Evolutionary conservation across 2,888 invertebrate genomes (phyloP), one percentile per base, ranked within the genome.

Genomic region (Ariolimax columbianus): DNA sequence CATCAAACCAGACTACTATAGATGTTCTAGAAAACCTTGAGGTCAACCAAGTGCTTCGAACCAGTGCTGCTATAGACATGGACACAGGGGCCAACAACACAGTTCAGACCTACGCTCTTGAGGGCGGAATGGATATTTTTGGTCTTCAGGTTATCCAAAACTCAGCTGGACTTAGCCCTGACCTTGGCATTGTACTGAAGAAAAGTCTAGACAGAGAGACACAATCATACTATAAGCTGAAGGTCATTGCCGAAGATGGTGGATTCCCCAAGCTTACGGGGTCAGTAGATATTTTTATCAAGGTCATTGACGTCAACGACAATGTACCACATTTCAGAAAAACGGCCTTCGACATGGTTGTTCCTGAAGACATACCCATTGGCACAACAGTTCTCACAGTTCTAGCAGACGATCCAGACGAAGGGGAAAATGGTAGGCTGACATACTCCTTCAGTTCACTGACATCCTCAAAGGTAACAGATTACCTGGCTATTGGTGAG

Each of bases 371-470:
- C 82, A 82, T 80, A 2, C 89, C 89, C 26, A 82, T 89, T 40
- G 88, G 89, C 23, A 88, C 90, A 3, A 88, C 89, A 14, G 87
- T 92, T 9, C 78, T 91, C 7, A 87, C 88, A 75, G 96, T 98
- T 0, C 95, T 96, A 19, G 98, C 98, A 0, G 96, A 95, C 3
- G 98, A 99, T 93, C 95, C 96, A 59, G 98, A 99, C 92, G 96
- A 96, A 89, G 98, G 97, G 4, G 95, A 95, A 9, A 98, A 98
- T 92, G 96, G 94, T 4, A 93, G 94, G 81, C 92, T 95, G 11
- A 90, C 92, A 26, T 95, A 95, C 90, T 93, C 93, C 91, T 94
- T 93, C 68, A 91, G 90, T 36, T 85, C 89, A 11, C 83, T 91
- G 38, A 89, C 92, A 7, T 89, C 89, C 2, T 86, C 84, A 30